Percentiles rank a stretch among this genome's conserved stretches.
phyloP scores from a whole-genome alignment of 1,140 invertebrate species.

The Diorhabda elongata region DNA sequence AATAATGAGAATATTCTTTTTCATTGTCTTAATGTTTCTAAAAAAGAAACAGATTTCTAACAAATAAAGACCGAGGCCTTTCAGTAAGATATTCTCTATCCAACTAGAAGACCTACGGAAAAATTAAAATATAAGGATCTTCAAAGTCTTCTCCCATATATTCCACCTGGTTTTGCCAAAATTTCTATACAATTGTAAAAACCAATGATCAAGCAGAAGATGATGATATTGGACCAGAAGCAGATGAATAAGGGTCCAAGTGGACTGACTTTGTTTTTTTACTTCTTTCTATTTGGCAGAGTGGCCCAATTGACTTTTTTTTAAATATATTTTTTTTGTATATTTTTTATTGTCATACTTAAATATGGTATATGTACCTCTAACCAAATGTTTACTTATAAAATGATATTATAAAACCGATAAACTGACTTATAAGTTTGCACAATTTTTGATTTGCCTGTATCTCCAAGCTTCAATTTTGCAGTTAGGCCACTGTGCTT shows the following conservation, averaged over 20 bases:
- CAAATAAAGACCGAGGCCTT: not conserved
- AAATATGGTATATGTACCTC: not conserved
- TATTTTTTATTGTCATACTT: not conserved
- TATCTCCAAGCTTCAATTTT: too few relatives aligned
- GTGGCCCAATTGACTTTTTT: conserved; percentile 1
- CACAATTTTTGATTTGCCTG: too few relatives aligned
- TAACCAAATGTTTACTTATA: too few relatives aligned
- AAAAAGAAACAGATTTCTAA: not conserved
- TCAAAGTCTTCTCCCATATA: not conserved
- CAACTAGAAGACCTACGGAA: not conserved
- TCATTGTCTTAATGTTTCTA: not conserved
- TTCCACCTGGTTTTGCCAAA: not conserved
- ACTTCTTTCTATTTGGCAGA: too few relatives aligned
- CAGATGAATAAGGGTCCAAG: not conserved
- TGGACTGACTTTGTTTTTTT: too few relatives aligned
- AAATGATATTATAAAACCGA: too few relatives aligned
- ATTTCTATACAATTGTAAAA: not conserved
- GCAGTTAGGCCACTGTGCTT: too few relatives aligned
- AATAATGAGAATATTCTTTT: not conserved
- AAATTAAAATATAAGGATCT: not conserved
- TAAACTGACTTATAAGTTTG: too few relatives aligned
- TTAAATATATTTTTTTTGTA: not conserved
- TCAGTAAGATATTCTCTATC: not conserved
- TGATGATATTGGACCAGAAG: not conserved
- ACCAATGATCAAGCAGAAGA: not conserved